phyloP scores from a whole-genome alignment of 2,888 invertebrate species.

The Drosophila sordidapex region DNA sequence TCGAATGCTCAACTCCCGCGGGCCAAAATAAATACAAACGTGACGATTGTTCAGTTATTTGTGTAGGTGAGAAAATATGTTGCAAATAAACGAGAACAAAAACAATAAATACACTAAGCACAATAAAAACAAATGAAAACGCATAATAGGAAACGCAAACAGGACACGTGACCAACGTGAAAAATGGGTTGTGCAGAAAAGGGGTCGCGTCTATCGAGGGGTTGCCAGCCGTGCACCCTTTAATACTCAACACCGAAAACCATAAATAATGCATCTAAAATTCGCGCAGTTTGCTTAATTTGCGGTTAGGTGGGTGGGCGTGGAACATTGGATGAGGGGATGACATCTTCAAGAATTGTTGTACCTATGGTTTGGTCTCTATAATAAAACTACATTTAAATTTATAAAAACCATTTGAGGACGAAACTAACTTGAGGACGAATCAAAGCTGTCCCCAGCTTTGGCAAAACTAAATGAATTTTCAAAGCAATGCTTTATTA shows the following conservation, averaged over 20 bases:
- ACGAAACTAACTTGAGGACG: background rate
- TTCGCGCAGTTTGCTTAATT: slow-evolving; percentile 25
- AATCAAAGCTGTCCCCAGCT: background rate
- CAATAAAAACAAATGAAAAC: slow-evolving; percentile 71
- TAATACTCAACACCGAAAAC: slow-evolving; percentile 25
- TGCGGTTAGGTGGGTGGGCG: slow-evolving; percentile 6
- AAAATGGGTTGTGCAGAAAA: background rate
- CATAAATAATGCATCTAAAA: slow-evolving; percentile 74
- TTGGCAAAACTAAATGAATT: background rate
- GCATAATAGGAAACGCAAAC: slow-evolving; percentile 74
- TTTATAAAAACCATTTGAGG: background rate
- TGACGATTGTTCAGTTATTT: slow-evolving; percentile 80
- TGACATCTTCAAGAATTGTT: background rate
- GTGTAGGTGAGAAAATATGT: slow-evolving; percentile 84
- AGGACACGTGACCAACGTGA: slow-evolving; percentile 41
- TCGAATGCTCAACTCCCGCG: slow-evolving; percentile 43
- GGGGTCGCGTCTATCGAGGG: slow-evolving; percentile 18
- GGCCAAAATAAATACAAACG: slow-evolving; percentile 72
- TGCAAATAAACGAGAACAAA: slow-evolving; percentile 64
- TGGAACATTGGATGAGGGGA: background rate
- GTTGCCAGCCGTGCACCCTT: slow-evolving; percentile 43
- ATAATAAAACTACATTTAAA: background rate
- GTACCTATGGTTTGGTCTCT: background rate
- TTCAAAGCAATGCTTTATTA: background rate
- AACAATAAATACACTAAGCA: slow-evolving; percentile 54